Conservation (phyloP, 2,797 vertebrate genomes). For the Cossypha polioptera region DNA sequence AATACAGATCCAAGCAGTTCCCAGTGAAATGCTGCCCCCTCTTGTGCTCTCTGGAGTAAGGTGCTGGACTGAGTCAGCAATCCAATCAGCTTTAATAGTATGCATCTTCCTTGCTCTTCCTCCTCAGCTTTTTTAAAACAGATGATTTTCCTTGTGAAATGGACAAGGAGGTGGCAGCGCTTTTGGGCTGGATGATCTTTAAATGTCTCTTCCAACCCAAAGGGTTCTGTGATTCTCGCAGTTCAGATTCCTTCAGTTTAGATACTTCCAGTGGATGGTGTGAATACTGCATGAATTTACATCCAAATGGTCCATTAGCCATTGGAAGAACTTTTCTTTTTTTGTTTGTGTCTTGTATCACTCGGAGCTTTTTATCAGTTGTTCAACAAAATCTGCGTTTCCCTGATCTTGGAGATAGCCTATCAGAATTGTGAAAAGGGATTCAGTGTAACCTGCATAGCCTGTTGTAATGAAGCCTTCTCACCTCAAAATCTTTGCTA, state of each 20-base stretch:
- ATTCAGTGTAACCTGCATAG: background rate
- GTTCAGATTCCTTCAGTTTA: background rate
- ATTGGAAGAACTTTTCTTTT: background rate
- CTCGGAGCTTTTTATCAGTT: background rate
- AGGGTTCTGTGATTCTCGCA: background rate
- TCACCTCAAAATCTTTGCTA: background rate
- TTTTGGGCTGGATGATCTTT: background rate
- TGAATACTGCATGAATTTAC: background rate
- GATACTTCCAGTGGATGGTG: background rate
- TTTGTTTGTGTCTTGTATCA: background rate
- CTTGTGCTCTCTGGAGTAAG: background rate
- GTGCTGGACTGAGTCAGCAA: background rate
- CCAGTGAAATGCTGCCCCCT: slow-evolving; percentile 46
- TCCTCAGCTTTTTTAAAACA: background rate
- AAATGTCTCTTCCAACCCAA: background rate
- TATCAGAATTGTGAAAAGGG: background rate
- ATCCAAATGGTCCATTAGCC: background rate
- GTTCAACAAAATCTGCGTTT: background rate
- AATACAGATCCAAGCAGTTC: background rate
- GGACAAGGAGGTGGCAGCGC: background rate
- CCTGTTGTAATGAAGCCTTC: background rate
- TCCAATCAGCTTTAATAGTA: background rate
- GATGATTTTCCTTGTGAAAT: background rate
- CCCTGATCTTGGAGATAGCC: background rate
- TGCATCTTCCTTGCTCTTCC: background rate